A percentile compares a stretch with the other conserved stretches of the same genome.
Evolutionary conservation across 2,888 invertebrate genomes (phyloP).

Genomic region (Chrysolina americana): DNA sequence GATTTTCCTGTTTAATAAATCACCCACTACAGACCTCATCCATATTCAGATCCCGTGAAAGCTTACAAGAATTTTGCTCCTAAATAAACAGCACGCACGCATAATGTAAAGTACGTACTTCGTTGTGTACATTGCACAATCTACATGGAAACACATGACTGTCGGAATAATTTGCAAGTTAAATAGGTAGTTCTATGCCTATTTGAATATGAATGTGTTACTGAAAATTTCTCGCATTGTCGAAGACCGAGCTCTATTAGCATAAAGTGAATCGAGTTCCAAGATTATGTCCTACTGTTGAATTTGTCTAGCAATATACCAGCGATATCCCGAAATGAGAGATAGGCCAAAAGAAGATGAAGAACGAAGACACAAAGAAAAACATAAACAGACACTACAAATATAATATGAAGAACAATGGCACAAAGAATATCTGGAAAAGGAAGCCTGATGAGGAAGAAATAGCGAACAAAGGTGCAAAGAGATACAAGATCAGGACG

Average conservation of each 20-base stretch:
- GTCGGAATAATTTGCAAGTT: conserved; percentile 21
- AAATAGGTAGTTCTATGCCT: not conserved
- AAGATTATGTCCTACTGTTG: not conserved
- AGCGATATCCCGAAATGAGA: not conserved
- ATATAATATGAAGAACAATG: too few relatives aligned
- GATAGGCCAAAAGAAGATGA: too few relatives aligned
- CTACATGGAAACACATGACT: conserved; percentile 15
- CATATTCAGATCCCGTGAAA: not conserved
- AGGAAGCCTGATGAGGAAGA: too few relatives aligned
- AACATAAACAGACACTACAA: too few relatives aligned
- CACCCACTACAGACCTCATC: conserved; percentile 10
- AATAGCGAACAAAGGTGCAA: too few relatives aligned
- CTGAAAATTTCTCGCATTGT: conserved; percentile 16
- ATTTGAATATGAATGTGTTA: conserved; percentile 27
- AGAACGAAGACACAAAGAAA: too few relatives aligned
- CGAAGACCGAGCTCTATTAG: not conserved
- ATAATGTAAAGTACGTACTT: not conserved
- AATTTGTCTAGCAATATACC: not conserved
- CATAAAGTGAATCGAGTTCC: not conserved
- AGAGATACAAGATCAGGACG: too few relatives aligned
- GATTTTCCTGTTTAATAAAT: not conserved
- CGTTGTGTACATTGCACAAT: conserved; percentile 22
- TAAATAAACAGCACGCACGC: conserved; percentile 32
- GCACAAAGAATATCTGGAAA: too few relatives aligned
- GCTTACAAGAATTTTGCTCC: conserved; percentile 25